Conservation (phyloP, 2,113 vertebrate species). For the Neotoma lepida region DNA sequence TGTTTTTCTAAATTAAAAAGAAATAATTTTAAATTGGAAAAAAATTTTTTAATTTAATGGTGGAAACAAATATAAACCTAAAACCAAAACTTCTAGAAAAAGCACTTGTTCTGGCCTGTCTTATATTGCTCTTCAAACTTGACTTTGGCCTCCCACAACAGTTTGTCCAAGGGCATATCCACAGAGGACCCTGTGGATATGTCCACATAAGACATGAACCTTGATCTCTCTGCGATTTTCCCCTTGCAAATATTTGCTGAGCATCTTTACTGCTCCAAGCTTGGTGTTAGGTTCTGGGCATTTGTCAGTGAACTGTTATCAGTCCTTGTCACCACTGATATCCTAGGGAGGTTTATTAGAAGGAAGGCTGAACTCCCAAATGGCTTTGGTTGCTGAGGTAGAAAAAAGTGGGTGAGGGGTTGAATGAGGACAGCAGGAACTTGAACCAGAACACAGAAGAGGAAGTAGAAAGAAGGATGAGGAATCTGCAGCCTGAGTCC, state of each 20-base stretch:
- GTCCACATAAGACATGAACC: too few species aligned
- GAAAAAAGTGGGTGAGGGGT: neutral
- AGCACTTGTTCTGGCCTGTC: neutral
- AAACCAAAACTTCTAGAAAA: neutral
- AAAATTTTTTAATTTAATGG: neutral
- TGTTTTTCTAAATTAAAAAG: neutral
- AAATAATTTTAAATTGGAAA: neutral
- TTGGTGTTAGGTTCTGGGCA: neutral
- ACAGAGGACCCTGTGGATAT: neutral
- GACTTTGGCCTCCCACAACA: neutral
- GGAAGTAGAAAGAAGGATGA: neutral
- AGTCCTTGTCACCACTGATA: too few species aligned
- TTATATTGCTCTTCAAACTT: neutral
- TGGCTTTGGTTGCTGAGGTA: neutral
- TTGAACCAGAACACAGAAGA: neutral
- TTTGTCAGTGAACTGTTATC: neutral
- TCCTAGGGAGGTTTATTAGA: neutral
- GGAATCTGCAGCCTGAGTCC: neutral
- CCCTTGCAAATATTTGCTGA: neutral
- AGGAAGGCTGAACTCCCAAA: neutral
- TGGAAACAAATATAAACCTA: neutral
- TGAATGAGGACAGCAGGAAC: neutral
- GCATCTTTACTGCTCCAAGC: neutral
- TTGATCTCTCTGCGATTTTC: too few species aligned
- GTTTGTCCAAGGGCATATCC: neutral